Conservation (phyloP, 2,888 invertebrate genomes). For the Volucella bombylans region DNA sequence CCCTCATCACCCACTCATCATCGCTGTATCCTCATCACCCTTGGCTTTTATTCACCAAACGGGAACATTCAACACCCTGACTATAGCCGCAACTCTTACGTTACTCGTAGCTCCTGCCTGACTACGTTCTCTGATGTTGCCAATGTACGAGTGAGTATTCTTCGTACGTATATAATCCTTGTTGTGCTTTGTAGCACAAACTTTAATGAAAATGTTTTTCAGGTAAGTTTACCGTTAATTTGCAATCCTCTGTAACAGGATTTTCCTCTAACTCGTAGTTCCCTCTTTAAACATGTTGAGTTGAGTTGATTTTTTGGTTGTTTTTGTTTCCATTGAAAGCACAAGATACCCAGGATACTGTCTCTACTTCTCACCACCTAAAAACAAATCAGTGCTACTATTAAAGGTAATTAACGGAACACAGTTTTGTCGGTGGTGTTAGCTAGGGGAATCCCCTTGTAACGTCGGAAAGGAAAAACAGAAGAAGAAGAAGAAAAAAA, state of each 20-base stretch:
- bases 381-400: slow-evolving; percentile 73
- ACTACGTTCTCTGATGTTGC: slow-evolving; percentile 3
- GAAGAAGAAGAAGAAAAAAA: slow-evolving; percentile 9
- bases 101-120: neutral
- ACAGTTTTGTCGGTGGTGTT: slow-evolving; percentile 55
- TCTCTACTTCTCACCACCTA: slow-evolving; percentile 47
- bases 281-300: slow-evolving; percentile 55
- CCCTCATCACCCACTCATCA: slow-evolving; percentile 11
- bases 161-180: slow-evolving; percentile 58
- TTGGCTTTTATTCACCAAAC: slow-evolving; percentile 8
- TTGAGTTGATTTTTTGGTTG: neutral
- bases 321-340: slow-evolving; percentile 9
- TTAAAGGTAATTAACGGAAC: slow-evolving; percentile 73
- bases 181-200: slow-evolving; percentile 53
- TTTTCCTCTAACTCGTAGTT: slow-evolving; percentile 23
- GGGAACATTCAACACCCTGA: slow-evolving; percentile 55
- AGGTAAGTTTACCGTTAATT: slow-evolving; percentile 70
- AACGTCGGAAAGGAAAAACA: neutral
- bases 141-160: too few species aligned
- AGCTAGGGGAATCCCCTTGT: neutral
- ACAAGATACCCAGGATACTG: slow-evolving; percentile 7
- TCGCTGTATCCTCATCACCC: slow-evolving; percentile 7
- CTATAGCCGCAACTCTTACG: neutral
- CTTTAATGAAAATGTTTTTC: slow-evolving; percentile 73
- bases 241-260: slow-evolving; percentile 48